phyloP scores from a whole-genome alignment of 2,888 invertebrate species.

The Trichacis sp. region DNA sequence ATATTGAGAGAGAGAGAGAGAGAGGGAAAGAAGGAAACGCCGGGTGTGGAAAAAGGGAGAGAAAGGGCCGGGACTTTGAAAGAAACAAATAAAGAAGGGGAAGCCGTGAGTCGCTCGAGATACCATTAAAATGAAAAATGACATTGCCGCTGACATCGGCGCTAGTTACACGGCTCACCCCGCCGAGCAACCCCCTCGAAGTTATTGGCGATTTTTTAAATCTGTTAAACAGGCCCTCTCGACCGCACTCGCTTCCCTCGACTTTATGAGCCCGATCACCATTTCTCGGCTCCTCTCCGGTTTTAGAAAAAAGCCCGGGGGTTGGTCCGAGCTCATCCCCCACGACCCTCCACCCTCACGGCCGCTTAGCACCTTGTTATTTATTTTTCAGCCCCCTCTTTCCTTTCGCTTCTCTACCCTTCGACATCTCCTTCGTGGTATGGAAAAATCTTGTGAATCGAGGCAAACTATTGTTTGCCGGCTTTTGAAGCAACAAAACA shows the following conservation, averaged over 20 bases:
- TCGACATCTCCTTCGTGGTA: too few species aligned
- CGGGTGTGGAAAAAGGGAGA: too few species aligned
- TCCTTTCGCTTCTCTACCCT: too few species aligned
- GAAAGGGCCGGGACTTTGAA: conserved; percentile 38
- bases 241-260: conserved; percentile 48
- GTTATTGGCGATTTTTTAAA: conserved; percentile 66
- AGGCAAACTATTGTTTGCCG: too few species aligned
- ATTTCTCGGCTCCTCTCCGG: conserved; percentile 8
- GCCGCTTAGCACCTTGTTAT: conserved; percentile 64
- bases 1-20: conserved; percentile 6
- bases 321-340: conserved; percentile 21
- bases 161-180: conserved; percentile 35
- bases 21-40: too few species aligned
- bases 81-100: conserved; percentile 59
- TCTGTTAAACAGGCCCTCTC: conserved; percentile 61
- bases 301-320: conserved; percentile 44
- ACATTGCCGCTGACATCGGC: conserved; percentile 62
- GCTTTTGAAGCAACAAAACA: too few species aligned
- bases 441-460: too few species aligned
- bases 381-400: too few species aligned
- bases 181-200: conserved; percentile 44
- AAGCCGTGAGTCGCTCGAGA: conserved; percentile 51
- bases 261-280: conserved; percentile 14
- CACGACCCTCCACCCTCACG: conserved; percentile 34
- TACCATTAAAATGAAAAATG: conserved; percentile 70